Evolutionary conservation across 2,888 invertebrate genomes (phyloP), one percentile per base, ranked within the genome.

Genomic region (Imbricaverruca yamaguchii): DNA sequence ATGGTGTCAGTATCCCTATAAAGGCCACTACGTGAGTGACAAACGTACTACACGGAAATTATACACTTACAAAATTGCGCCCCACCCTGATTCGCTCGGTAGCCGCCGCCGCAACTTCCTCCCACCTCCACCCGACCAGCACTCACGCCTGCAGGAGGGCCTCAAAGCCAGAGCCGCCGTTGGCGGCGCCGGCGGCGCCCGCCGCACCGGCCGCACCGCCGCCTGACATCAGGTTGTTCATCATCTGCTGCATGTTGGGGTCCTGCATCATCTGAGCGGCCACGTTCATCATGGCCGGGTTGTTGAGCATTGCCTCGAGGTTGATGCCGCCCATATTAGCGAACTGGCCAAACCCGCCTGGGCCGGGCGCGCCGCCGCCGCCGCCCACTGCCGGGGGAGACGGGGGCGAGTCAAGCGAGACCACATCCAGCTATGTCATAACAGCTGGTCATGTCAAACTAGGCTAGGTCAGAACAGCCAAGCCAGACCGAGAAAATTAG

Each of bases 191-290:
- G 11, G 9, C 79, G 53, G 11, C 61, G 12, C 79, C 82, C n/a
- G 13, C 80, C 7, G 23, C 39, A 21, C 57, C 67, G 18, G 11
- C 67, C 18, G 21, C 80, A 8, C 39, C 80, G 8, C 59, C 80
- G 10, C 80, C 82, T 13, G 61, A 55, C 82, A 82, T 82, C 78
- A 82, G 23, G 25, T 67, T 78, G 23, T 79, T 80, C 82, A 82
- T 82, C 89, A 94, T 90, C 86, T 92, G 92, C 86, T 93, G 92
- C 91, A 96, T 93, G 84, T 91, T 91, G 21, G 95, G 95, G 88
- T 95, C 93, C n/a, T 91, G 89, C 84, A 95, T 90, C 92, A 96
- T 92, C 86, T 93, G 92, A 11, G 92, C 91, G 8, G 95, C 94
- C 92, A 95, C 93, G 85, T 92, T 92, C 87, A 95, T 90, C 83